phyloP scores from a whole-genome alignment of 2,797 vertebrate species.

The Coregonus suidteri region DNA sequence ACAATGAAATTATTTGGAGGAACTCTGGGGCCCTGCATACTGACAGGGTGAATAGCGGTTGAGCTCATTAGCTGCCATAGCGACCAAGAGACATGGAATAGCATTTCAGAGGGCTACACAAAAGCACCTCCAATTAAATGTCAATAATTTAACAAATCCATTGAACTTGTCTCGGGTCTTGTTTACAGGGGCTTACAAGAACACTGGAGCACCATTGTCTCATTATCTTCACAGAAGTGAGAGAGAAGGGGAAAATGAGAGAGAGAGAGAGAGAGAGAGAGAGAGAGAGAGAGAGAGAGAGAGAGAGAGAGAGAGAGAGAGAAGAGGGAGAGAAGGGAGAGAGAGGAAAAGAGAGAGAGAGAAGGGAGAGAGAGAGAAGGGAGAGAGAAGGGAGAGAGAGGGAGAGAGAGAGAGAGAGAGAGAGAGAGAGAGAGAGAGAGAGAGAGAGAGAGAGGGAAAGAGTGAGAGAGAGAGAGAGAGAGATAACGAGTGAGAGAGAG shows the following conservation, averaged over 20 bases:
- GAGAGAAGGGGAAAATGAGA: background rate
- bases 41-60: slow-evolving; percentile 40
- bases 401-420: background rate
- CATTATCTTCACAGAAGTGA: background rate
- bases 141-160: slow-evolving; percentile 58
- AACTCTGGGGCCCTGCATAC: slow-evolving; percentile 5
- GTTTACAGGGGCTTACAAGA: slow-evolving; percentile 50
- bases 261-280: background rate
- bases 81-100: slow-evolving; percentile 20
- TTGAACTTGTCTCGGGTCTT: slow-evolving; percentile 46
- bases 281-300: too few species aligned
- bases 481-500: slow-evolving; percentile 1
- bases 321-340: too few species aligned
- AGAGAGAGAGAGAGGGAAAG: background rate
- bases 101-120: slow-evolving; percentile 29
- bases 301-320: too few species aligned
- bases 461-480: slow-evolving; percentile 8
- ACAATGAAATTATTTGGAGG: slow-evolving; percentile 36
- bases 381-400: background rate
- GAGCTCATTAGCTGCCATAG: slow-evolving; percentile 51
- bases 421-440: slow-evolving; percentile 12
- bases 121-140: slow-evolving; percentile 61
- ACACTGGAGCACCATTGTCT: slow-evolving; percentile 40
- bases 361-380: too few species aligned
- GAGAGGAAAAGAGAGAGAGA: too few species aligned